phyloP scores from a whole-genome alignment of 2,888 invertebrate genomes.

The Melinaea marsaeus region DNA sequence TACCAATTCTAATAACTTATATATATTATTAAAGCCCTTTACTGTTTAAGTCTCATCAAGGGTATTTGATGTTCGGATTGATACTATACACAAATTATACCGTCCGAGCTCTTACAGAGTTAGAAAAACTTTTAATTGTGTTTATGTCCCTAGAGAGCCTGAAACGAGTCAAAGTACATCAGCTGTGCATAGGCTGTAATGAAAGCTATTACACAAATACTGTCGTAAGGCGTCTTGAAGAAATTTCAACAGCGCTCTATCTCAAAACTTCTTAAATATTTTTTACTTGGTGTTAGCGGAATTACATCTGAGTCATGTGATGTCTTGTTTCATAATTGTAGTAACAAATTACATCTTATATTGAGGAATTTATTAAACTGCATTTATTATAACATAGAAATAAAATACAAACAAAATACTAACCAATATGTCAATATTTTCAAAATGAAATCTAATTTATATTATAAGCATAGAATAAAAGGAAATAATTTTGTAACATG shows the following conservation, averaged over 20 bases:
- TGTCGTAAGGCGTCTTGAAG: conserved; percentile 13
- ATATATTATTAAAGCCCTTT: conserved; percentile 1
- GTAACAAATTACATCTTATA: too few species aligned
- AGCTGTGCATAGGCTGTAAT: conserved; percentile 22
- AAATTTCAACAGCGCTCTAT: conserved; percentile 23
- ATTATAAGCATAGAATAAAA: too few species aligned
- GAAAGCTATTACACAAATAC: conserved; percentile 22
- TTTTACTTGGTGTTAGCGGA: conserved; percentile 1
- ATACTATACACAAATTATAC: conserved; percentile 54
- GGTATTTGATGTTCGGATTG: conserved; percentile 22
- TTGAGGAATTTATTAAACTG: too few species aligned
- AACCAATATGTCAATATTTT: too few species aligned
- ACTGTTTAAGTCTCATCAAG: conserved; percentile 15
- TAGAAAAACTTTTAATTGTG: conserved; percentile 50
- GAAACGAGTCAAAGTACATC: conserved; percentile 34
- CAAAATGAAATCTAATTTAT: too few species aligned
- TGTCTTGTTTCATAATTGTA: too few species aligned
- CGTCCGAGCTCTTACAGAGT: conserved; percentile 54
- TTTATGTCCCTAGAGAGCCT: conserved; percentile 29
- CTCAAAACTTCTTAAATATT: conserved; percentile 17
- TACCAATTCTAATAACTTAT: not conserved
- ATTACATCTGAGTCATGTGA: too few species aligned
- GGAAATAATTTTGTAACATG: too few species aligned
- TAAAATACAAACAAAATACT: too few species aligned
- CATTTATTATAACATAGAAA: too few species aligned